Conservation (phyloP, 1,140 invertebrate species). For the Ceratosolen solmsi region DNA sequence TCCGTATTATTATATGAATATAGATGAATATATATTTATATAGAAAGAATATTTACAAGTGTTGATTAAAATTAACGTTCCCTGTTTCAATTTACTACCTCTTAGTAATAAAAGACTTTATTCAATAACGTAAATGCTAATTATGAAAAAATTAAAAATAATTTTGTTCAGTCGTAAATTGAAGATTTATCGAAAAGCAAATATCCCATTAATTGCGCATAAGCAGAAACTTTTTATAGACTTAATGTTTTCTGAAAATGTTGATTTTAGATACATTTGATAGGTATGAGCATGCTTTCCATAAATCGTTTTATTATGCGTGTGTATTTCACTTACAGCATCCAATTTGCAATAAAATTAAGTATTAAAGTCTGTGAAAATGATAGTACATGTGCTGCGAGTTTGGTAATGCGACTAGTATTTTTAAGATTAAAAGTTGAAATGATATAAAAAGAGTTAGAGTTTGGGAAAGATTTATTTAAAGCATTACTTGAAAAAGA, state of each 20-base stretch:
- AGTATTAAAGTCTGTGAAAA: not conserved
- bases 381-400: not conserved
- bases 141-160: too few relatives aligned
- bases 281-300: not conserved
- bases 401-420: not conserved
- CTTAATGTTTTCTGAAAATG: not conserved
- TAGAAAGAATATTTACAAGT: too few relatives aligned
- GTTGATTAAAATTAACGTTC: too few relatives aligned
- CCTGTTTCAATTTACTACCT: too few relatives aligned
- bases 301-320: not conserved
- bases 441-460: not conserved
- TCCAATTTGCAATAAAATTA: not conserved
- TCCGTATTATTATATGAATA: too few relatives aligned
- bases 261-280: not conserved
- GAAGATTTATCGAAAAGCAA: too few relatives aligned
- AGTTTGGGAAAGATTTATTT: not conserved
- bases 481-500: not conserved
- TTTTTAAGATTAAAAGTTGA: conserved; percentile 3
- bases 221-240: too few relatives aligned
- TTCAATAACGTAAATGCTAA: too few relatives aligned
- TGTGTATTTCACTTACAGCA: not conserved
- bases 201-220: too few relatives aligned
- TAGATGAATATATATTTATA: too few relatives aligned
- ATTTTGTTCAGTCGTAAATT: too few relatives aligned
- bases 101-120: too few relatives aligned